Evolutionary conservation across 2,797 vertebrate genomes (phyloP).

Genomic region (Limnodromus scolopaceus): DNA sequence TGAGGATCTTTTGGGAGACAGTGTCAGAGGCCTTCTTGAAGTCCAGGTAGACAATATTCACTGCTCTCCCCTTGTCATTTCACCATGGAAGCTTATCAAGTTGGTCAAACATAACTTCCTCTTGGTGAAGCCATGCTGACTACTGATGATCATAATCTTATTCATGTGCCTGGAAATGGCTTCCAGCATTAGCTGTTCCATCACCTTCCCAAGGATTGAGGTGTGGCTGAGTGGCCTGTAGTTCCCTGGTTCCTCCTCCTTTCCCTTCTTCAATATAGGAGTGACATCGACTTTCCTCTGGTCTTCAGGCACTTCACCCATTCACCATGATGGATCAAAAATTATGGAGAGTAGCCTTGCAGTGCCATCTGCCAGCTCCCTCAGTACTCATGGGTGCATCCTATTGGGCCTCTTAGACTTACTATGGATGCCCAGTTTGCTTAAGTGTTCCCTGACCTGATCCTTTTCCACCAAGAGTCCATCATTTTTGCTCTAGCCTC

Average conservation of each 20-base stretch:
- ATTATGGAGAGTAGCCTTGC: background rate
- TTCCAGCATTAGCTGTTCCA: background rate
- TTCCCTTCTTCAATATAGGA: background rate
- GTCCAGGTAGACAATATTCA: background rate
- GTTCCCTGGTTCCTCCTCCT: background rate
- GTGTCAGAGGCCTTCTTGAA: background rate
- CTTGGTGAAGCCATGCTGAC: background rate
- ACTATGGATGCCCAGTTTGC: background rate
- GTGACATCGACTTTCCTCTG: background rate
- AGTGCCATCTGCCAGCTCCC: background rate
- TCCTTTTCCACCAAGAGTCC: background rate
- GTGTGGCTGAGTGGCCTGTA: background rate
- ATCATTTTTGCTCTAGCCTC: background rate
- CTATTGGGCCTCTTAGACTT: background rate
- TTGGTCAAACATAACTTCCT: background rate
- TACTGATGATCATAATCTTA: background rate
- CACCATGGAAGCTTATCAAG: background rate
- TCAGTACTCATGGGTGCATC: background rate
- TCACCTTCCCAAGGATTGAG: background rate
- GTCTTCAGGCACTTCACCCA: background rate
- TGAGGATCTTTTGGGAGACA: background rate
- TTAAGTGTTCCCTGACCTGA: background rate
- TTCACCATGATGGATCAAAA: background rate
- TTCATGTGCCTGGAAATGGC: background rate
- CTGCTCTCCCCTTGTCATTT: background rate